Percentiles rank a stretch among this genome's conserved stretches.
Conservation (phyloP, 2,888 invertebrate species). For the Callimorpha dominula region DNA sequence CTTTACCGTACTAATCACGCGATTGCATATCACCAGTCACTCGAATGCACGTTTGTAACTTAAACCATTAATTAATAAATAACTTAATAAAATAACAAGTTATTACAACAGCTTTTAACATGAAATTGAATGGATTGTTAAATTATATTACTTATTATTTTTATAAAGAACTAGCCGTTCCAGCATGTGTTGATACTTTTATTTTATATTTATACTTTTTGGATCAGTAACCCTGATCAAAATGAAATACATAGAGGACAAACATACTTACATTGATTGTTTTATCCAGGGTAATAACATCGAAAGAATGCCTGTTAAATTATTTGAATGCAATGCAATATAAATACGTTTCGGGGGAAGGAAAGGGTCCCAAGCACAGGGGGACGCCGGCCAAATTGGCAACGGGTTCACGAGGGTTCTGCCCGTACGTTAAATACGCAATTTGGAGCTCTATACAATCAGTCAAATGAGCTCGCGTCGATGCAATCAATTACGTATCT, state of each 20-base stretch:
- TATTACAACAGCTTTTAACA: not conserved
- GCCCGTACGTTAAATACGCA: constrained; percentile 85
- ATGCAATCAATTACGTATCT: constrained; percentile 83
- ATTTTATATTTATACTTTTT: too few species aligned
- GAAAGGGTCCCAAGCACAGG: constrained; percentile 57
- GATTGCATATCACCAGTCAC: not conserved
- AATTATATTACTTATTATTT: not conserved
- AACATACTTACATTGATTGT: too few species aligned
- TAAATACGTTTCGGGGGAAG: constrained; percentile 69
- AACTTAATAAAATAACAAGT: not conserved
- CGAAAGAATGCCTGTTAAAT: constrained; percentile 64
- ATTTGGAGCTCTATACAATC: constrained; percentile 83
- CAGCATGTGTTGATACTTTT: too few species aligned
- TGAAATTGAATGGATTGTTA: not conserved
- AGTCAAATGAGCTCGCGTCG: constrained; percentile 81
- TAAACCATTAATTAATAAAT: too few species aligned
- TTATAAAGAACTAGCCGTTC: too few species aligned
- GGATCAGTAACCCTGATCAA: too few species aligned
- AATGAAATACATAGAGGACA: not conserved
- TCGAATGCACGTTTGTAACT: too few species aligned
- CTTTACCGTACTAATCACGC: not conserved
- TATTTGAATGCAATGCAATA: constrained; percentile 67
- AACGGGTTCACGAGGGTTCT: constrained; percentile 78
- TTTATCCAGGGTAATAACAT: constrained; percentile 38
- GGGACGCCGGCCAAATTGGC: constrained; percentile 78